These are phyloP conservation scores for Sinohyriopsis cumingii DNA, from an alignment of 2,888 invertebrate genomes.

Conservation along the genomic window DNA sequence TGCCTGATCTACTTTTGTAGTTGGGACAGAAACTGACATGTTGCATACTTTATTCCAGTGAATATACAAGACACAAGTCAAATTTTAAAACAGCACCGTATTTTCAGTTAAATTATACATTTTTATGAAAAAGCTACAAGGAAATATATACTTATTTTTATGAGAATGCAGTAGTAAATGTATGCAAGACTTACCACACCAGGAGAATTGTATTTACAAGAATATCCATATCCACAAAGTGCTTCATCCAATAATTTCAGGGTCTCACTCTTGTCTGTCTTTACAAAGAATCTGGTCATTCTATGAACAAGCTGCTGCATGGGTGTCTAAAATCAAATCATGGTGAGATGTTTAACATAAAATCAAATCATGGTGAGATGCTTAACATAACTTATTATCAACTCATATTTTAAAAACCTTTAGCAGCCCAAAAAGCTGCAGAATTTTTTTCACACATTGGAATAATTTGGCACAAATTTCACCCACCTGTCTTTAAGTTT, in stretches of 20 bases:
- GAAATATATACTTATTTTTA: too few relatives aligned
- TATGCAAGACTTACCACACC: constrained; percentile 75
- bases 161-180: too few relatives aligned
- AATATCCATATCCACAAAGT: constrained; percentile 80
- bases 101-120: neutral
- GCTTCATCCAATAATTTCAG: constrained; percentile 78
- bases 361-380: constrained; percentile 43
- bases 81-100: neutral
- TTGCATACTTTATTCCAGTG: neutral
- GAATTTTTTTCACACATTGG: too few relatives aligned
- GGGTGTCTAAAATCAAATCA: constrained; percentile 76
- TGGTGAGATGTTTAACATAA: constrained; percentile 32
- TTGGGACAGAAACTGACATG: too few relatives aligned
- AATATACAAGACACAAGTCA: neutral
- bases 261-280: constrained; percentile 80
- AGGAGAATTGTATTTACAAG: constrained; percentile 77
- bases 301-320: constrained; percentile 88
- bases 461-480: too few relatives aligned
- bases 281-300: constrained; percentile 94
- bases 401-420: too few relatives aligned
- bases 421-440: too few relatives aligned
- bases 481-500: too few relatives aligned
- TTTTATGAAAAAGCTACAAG: too few relatives aligned
- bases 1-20: too few relatives aligned
- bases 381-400: neutral